These are phyloP conservation scores for Mastacembelus armatus DNA, from an alignment of 2,797 vertebrate species.

Conservation along the genomic window DNA sequence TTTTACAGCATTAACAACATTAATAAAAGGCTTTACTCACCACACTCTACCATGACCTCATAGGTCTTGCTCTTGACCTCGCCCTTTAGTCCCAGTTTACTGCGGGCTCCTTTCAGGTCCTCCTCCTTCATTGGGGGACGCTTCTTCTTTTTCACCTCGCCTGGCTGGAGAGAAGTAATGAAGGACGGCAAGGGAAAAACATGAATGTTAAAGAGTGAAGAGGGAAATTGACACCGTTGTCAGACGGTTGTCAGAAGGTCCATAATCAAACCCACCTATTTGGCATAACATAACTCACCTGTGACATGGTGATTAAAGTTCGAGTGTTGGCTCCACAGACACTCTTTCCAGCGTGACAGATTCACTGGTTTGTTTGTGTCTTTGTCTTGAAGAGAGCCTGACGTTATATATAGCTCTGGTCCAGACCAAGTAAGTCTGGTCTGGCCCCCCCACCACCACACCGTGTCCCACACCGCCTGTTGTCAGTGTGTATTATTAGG, in stretches of 20 bases:
- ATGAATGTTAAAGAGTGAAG: background rate
- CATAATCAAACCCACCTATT: background rate
- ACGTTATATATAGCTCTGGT: conserved; percentile 73
- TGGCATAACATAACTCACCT: conserved; percentile 64
- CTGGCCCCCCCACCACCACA: conserved; percentile 36
- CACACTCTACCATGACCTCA: conserved; percentile 95
- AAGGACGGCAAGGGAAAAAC: background rate
- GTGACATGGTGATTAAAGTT: conserved; percentile 76
- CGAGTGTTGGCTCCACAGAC: conserved; percentile 13
- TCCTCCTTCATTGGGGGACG: conserved; percentile 93
- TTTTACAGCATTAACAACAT: background rate
- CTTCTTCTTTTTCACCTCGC: conserved; percentile 92
- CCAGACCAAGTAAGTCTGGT: conserved; percentile 56
- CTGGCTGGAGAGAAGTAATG: conserved; percentile 59
- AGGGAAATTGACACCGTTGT: too few species aligned
- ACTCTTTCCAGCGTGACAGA: conserved; percentile 5
- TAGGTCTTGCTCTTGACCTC: conserved; percentile 97
- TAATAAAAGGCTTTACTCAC: conserved; percentile 81
- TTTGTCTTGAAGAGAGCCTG: conserved; percentile 40
- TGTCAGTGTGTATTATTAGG: conserved; percentile 85
- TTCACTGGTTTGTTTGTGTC: conserved; percentile 20
- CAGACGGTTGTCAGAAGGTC: too few species aligned
- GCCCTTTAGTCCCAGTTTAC: conserved; percentile 90
- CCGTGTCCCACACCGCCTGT: conserved; percentile 60
- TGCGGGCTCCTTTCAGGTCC: conserved; percentile 94